Evolutionary conservation across 23 tunicate genomes (phyloP).

Genomic region (Aplidium turbinatum): DNA sequence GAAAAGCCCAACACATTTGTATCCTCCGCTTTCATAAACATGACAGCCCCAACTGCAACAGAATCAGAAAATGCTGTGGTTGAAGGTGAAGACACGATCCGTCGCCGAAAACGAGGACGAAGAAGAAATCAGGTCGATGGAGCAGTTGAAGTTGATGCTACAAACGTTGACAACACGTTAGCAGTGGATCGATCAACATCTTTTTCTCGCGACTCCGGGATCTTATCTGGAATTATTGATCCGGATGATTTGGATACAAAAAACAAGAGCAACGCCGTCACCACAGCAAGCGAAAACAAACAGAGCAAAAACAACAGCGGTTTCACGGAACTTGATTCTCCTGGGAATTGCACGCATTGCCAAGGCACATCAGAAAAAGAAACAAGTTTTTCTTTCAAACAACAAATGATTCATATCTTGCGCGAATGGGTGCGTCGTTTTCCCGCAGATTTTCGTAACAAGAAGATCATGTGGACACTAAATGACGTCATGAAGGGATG

Average conservation of each 20-base stretch:
- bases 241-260: conserved; percentile 40
- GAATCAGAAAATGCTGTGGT: no score
- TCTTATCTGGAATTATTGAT: conserved; percentile 57
- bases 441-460: conserved; percentile 89
- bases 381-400: not conserved
- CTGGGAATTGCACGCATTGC: conserved; percentile 15
- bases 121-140: conserved; percentile 25
- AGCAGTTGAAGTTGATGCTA: not conserved
- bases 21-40: no score
- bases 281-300: not conserved
- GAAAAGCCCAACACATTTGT: no score
- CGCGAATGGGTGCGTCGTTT: conserved; percentile 90
- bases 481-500: conserved; percentile 58
- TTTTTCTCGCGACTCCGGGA: conserved; percentile 78
- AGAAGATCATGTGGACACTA: conserved; percentile 59
- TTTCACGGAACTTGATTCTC: conserved; percentile 24
- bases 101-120: conserved; percentile 67
- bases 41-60: no score
- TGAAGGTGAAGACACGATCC: conserved; percentile 88
- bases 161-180: conserved; percentile 27
- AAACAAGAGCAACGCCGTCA: conserved; percentile 29
- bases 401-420: conserved; percentile 58
- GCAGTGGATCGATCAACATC: conserved; percentile 16
- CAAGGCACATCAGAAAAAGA: not conserved
- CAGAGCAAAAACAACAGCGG: conserved; percentile 37